A percentile compares a stretch with the other conserved stretches of the same genome.
Evolutionary conservation across 1,140 invertebrate genomes (phyloP).

Genomic region (Berghia stephanieae): DNA sequence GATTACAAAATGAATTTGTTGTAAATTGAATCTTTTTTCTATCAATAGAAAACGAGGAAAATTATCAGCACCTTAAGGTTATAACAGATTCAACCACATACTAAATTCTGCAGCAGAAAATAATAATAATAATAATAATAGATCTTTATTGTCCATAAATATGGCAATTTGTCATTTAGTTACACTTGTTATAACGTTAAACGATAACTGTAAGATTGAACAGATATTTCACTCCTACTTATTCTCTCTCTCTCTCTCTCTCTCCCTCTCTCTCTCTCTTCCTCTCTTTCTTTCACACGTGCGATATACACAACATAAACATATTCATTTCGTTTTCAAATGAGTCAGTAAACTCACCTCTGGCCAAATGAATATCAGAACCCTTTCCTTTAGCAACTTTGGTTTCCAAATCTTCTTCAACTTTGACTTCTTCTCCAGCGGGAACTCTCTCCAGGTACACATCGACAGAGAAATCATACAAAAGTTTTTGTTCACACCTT

Average conservation of each 20-base stretch:
- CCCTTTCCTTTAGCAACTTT: conserved; percentile 23
- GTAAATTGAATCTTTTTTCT: too few species aligned
- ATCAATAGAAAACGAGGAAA: too few species aligned
- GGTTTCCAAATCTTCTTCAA: conserved; percentile 10
- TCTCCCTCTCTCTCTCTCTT: too few species aligned
- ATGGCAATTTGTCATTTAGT: neutral
- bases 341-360: conserved; percentile 26
- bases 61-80: too few species aligned
- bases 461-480: conserved; percentile 17
- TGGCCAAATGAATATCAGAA: conserved; percentile 20
- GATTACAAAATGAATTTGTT: too few species aligned
- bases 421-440: conserved; percentile 11
- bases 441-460: conserved; percentile 8
- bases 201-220: neutral
- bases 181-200: neutral
- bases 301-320: neutral
- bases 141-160: neutral
- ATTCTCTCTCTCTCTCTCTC: too few species aligned
- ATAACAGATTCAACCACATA: too few species aligned
- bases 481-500: conserved; percentile 28
- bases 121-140: neutral
- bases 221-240: too few species aligned
- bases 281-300: too few species aligned
- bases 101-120: too few species aligned
- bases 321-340: neutral